A percentile compares a stretch with the other conserved stretches of the same genome.
These are phyloP conservation scores for Malthinus flaveolus DNA, from an alignment of 2,888 invertebrate genomes.

Conservation along the genomic window DNA sequence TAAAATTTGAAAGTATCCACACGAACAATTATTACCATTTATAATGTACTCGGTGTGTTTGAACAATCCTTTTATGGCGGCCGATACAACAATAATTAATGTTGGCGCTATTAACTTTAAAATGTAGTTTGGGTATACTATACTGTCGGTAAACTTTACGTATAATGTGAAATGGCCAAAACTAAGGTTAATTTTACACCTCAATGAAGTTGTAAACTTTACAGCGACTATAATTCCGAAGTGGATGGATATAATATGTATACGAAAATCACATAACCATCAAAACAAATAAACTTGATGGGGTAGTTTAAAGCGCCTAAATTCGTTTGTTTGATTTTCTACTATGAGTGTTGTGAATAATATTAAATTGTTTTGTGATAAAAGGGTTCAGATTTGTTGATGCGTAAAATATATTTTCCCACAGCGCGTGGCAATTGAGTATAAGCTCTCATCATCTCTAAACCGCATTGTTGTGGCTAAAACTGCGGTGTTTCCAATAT, in stretches of 20 bases:
- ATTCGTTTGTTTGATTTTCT: constrained; percentile 19
- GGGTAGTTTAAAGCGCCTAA: constrained; percentile 22
- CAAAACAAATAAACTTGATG: constrained; percentile 32
- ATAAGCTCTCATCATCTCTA: constrained; percentile 13
- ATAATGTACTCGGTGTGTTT: too few species aligned
- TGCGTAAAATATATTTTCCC: constrained; percentile 32
- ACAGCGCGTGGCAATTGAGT: constrained; percentile 32
- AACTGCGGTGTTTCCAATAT: constrained; percentile 19
- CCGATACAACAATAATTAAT: constrained; percentile 6
- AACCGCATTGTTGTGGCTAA: constrained; percentile 26
- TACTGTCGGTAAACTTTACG: constrained; percentile 9
- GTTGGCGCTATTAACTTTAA: constrained; percentile 11
- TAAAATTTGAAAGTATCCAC: too few species aligned
- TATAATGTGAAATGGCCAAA: constrained; percentile 11
- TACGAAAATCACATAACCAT: constrained; percentile 32
- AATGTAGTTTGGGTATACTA: not conserved
- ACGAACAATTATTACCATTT: too few species aligned
- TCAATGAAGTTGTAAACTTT: constrained; percentile 32
- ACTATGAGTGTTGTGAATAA: constrained; percentile 27
- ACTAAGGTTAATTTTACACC: constrained; percentile 28
- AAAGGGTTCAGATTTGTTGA: constrained; percentile 25
- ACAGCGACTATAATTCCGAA: constrained; percentile 31
- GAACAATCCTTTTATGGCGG: not conserved
- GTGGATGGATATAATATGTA: constrained; percentile 13
- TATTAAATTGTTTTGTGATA: constrained; percentile 28